phyloP scores from a whole-genome alignment of 2,113 vertebrate species.

The Acinonyx jubatus region DNA sequence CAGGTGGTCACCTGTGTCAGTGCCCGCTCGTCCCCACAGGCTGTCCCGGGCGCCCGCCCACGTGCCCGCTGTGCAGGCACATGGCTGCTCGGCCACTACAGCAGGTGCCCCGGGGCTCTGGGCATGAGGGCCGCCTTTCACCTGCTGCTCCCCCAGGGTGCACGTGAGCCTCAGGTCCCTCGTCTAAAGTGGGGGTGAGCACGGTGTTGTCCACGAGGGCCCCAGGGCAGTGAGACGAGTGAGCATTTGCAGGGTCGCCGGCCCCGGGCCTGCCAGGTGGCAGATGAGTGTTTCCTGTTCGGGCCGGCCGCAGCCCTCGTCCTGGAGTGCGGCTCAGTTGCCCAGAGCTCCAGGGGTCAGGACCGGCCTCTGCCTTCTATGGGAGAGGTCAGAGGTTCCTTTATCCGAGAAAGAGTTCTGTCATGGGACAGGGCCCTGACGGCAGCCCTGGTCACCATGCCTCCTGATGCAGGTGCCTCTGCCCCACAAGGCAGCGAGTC shows the following conservation, averaged over 20 bases:
- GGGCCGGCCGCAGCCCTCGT: fast-evolving
- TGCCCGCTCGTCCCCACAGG: not conserved
- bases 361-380: not conserved
- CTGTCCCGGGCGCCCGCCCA: fast-evolving
- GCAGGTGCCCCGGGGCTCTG: not conserved
- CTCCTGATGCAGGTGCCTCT: not conserved
- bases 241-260: not conserved
- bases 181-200: not conserved
- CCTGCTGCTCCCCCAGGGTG: fast-evolving
- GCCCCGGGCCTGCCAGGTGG: not conserved
- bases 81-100: fast-evolving
- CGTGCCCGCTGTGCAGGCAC: fast-evolving
- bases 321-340: not conserved
- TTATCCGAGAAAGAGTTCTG: not conserved
- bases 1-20: not conserved
- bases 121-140: not conserved
- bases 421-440: not conserved
- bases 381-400: not conserved
- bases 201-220: fast-evolving
- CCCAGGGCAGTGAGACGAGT: not conserved
- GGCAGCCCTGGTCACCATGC: not conserved
- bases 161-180: not conserved
- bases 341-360: not conserved
- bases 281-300: not conserved
- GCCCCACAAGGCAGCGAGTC: not conserved